A percentile compares a stretch with the other conserved stretches of the same genome.
phyloP scores from a whole-genome alignment of 2,113 vertebrate species.

The Microtus oregoni region DNA sequence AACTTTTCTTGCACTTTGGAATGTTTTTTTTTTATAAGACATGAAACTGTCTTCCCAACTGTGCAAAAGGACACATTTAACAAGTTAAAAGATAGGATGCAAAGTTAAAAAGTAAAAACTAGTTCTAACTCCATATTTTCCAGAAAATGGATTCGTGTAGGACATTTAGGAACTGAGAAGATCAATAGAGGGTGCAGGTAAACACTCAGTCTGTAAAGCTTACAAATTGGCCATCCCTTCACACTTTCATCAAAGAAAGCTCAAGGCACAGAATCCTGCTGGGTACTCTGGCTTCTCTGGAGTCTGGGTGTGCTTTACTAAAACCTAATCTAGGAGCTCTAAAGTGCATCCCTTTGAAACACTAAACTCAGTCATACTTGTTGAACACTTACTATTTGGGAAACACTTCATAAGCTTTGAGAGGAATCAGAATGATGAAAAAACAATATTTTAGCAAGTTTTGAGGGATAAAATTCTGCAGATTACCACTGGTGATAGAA shows the following conservation, averaged over 20 bases:
- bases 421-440: background rate
- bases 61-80: background rate
- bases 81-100: background rate
- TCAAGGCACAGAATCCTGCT: background rate
- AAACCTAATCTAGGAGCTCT: background rate
- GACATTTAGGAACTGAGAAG: background rate
- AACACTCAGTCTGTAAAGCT: accelerated
- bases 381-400: background rate
- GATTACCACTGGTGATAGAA: background rate
- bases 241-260: background rate
- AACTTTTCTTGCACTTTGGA: background rate
- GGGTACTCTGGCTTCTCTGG: background rate
- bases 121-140: background rate
- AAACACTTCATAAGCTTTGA: background rate
- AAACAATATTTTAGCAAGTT: background rate
- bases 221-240: background rate
- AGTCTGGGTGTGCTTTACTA: background rate
- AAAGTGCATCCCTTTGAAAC: background rate
- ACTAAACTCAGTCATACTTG: background rate
- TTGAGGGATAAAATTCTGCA: background rate
- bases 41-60: background rate
- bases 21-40: background rate
- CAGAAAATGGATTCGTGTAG: background rate
- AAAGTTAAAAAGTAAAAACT: background rate
- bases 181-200: background rate